Evolutionary conservation across 2,797 vertebrate genomes (phyloP), one percentile per base, ranked within the genome.

Genomic region (Typhlichthys subterraneus): DNA sequence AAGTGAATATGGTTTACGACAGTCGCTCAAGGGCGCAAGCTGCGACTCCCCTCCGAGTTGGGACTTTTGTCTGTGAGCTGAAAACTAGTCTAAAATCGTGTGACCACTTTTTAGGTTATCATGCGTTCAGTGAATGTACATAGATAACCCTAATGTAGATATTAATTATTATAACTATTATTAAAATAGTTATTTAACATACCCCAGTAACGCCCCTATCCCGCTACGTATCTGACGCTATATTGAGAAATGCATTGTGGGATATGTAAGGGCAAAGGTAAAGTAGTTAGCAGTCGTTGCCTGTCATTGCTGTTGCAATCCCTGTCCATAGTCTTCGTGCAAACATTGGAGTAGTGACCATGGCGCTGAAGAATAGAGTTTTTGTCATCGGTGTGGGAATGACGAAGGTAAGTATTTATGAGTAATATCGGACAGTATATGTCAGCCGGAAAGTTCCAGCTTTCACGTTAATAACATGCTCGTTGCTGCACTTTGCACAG

Each of bases 321-420:
- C 4, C 60, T 9, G 17, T n/a, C 45, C 23, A 10, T 8, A 7
- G 3, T 42, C 10, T 11, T 9, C 50, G 5, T 42, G 53, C 67
- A 19, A 50, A 71, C 14, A 42, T 6, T 12, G 52, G 7, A 69
- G 1, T 42, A 46, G 8, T 29, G 0, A 74, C 67, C 58, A 88
- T 90, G 92, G 79, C 76, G 33, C 86, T 81, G 29, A 91, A 72
- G 29, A 92, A 82, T 67, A 91, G 91, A 38, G 96, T 95, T 45
- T 98, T 96, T 81, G 95, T 98, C 76, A 88, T 97, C 80, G 97
- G 97, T 10, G 97, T 99, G 46, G 96, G 96, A 10, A 97, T 99
- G 96, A 98, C 97, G 33, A 96, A 98, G 97, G 97, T 99, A 94
- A 50, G 6, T 9, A 2, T 7, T 3, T 42, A 42, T 5, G 48